Evolutionary conservation across 2,888 invertebrate genomes (phyloP).

Genomic region (Tiliacea citrago): DNA sequence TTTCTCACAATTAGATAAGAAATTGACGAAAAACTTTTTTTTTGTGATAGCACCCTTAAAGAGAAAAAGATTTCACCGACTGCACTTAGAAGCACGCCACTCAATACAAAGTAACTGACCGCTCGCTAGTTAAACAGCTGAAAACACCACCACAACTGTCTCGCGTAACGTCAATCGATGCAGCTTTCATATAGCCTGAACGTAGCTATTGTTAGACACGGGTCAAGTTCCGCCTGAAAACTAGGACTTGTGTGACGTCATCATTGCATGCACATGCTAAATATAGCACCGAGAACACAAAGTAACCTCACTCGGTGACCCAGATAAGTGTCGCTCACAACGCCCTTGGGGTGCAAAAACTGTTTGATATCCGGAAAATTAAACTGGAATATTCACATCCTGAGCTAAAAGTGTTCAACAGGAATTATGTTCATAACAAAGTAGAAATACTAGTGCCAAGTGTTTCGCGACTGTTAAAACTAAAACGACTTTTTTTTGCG

Average conservation of each 20-base stretch:
- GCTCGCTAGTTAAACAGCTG: neutral
- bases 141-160: neutral
- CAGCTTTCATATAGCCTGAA: conserved; percentile 34
- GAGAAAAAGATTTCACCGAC: neutral
- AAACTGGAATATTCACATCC: conserved; percentile 30
- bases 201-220: conserved; percentile 52
- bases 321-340: conserved; percentile 65
- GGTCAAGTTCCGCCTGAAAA: conserved; percentile 77
- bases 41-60: too few relatives aligned
- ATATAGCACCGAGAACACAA: conserved; percentile 73
- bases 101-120: neutral
- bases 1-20: too few relatives aligned
- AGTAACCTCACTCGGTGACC: conserved; percentile 74
- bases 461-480: neutral
- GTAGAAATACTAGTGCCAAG: conserved; percentile 4
- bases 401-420: neutral
- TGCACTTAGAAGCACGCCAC: neutral
- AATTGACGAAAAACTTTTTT: too few relatives aligned
- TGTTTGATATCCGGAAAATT: conserved; percentile 49
- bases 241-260: conserved; percentile 81
- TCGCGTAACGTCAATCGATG: conserved; percentile 23
- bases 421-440: conserved; percentile 11
- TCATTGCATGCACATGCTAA: conserved; percentile 76
- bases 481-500: neutral
- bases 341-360: conserved; percentile 57